Evolutionary conservation across 2,113 vertebrate genomes (phyloP).

Genomic region (Ursus arctos): DNA sequence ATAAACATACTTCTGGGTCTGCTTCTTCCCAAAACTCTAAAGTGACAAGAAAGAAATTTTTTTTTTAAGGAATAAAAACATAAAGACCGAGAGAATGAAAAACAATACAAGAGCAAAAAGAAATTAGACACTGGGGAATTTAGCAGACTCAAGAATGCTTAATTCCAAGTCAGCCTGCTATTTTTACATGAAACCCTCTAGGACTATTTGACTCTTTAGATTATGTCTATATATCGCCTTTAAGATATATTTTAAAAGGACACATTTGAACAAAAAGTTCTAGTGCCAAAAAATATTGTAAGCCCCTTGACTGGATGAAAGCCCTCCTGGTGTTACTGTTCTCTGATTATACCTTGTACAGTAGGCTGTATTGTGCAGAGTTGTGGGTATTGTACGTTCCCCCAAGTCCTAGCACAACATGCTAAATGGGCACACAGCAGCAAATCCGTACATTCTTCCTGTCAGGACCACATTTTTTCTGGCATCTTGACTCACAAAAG

Average conservation of each 20-base stretch:
- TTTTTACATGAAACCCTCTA: neutral
- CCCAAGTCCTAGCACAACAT: neutral
- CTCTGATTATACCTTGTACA: neutral
- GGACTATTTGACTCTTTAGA: neutral
- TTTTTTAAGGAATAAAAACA: neutral
- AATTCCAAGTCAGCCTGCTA: neutral
- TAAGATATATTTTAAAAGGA: constrained; percentile 17
- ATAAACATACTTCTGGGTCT: neutral
- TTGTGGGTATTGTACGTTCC: neutral
- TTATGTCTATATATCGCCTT: neutral
- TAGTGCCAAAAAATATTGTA: neutral
- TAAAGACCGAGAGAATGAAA: neutral
- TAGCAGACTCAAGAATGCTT: neutral
- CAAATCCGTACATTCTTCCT: neutral
- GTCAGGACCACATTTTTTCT: neutral
- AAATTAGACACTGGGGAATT: neutral
- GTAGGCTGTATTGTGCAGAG: neutral
- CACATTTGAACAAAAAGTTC: neutral
- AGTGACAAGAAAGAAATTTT: neutral
- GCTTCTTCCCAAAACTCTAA: neutral
- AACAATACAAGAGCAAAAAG: neutral
- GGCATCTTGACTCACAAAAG: neutral
- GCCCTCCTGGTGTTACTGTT: neutral
- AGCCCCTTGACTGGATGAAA: neutral
- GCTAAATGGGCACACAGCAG: neutral